phyloP scores from a whole-genome alignment of 2,888 invertebrate species.

The Parthenolecanium corni region DNA sequence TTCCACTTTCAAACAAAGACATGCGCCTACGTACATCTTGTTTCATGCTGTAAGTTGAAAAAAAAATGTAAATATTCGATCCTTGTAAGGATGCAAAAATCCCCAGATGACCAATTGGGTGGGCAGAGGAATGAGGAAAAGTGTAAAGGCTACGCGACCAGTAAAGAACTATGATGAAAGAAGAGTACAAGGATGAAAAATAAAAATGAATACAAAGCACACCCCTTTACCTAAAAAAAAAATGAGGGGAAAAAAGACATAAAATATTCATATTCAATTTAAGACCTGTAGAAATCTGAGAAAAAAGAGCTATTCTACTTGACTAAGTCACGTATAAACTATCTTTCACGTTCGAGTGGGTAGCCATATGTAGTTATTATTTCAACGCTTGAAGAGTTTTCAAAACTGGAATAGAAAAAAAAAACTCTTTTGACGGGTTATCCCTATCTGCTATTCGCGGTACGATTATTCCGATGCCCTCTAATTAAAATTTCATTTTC shows the following conservation, averaged over 20 bases:
- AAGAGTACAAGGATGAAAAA: background rate
- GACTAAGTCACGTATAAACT: constrained; percentile 3
- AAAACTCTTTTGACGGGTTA: constrained; percentile 13
- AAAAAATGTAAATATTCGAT: no score
- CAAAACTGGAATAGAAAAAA: background rate
- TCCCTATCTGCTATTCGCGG: background rate
- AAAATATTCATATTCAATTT: constrained; percentile 26
- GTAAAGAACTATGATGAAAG: no score
- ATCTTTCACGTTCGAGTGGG: constrained; percentile 3
- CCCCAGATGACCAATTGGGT: no score
- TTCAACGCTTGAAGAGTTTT: constrained; percentile 11
- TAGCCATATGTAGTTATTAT: constrained; percentile 15
- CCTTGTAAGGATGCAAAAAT: no score
- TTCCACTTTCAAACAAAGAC: no score
- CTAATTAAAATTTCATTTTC: constrained; percentile 18
- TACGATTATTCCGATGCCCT: constrained; percentile 5
- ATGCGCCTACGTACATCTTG: no score
- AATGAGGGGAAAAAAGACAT: background rate
- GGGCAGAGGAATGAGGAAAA: no score
- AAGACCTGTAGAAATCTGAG: constrained; percentile 17
- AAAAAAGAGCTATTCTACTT: constrained; percentile 2
- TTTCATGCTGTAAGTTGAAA: no score
- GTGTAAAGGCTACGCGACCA: no score
- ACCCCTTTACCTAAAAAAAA: background rate
- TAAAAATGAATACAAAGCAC: background rate